phyloP scores from a whole-genome alignment of 1,140 invertebrate species.

The Sipha flava region DNA sequence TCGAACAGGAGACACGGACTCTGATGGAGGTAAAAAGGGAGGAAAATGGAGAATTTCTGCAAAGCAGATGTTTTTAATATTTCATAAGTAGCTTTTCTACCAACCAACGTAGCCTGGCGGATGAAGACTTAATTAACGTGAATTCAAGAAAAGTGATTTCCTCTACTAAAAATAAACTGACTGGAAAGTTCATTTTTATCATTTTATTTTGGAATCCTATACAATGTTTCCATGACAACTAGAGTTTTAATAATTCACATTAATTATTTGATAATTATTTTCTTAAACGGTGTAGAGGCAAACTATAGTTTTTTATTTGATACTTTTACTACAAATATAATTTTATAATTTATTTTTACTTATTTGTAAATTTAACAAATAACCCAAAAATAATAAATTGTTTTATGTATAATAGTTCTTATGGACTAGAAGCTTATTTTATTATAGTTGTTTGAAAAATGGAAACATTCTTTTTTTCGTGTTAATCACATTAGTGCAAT shows the following conservation, averaged over 20 bases:
- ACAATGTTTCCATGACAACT: neutral
- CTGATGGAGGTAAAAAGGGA: neutral
- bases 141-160: neutral
- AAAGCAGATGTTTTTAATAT: neutral
- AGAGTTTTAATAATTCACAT: neutral
- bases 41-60: neutral
- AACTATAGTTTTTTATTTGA: too few species aligned
- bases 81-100: neutral
- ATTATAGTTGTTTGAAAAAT: too few species aligned
- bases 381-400: neutral
- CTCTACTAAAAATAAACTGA: neutral
- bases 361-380: neutral
- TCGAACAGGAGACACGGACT: neutral
- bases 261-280: neutral
- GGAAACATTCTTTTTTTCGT: too few species aligned
- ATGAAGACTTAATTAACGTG: conserved; percentile 1
- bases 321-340: too few species aligned
- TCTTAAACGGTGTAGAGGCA: too few species aligned
- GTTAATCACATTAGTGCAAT: too few species aligned
- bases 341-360: neutral
- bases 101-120: neutral
- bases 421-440: too few species aligned
- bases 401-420: too few species aligned
- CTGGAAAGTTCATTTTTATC: neutral
- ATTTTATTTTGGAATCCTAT: neutral